Evolutionary conservation across 2,797 vertebrate species (phyloP).

Genomic region (Gymnodraco acuticeps): DNA sequence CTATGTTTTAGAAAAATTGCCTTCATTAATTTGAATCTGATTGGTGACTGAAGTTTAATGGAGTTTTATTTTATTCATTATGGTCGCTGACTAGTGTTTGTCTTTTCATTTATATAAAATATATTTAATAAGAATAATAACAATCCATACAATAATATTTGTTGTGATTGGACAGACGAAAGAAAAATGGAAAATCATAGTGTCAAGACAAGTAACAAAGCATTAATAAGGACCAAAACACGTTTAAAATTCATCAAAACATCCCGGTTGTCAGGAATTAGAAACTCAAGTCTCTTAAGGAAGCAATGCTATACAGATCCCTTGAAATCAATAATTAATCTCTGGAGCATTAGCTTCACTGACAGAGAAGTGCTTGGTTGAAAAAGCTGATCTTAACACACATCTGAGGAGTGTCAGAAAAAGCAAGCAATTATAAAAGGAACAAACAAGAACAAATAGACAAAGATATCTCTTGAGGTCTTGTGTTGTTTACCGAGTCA

Average conservation of each 20-base stretch:
- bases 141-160: too few relatives aligned
- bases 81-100: neutral
- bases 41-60: neutral
- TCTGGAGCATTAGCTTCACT: neutral
- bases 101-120: neutral
- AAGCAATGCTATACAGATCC: neutral
- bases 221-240: neutral
- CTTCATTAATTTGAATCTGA: neutral
- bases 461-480: constrained; percentile 61
- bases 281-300: constrained; percentile 13
- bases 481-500: constrained; percentile 74
- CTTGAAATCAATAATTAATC: constrained; percentile 43
- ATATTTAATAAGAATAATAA: too few relatives aligned
- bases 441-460: constrained; percentile 42
- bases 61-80: neutral
- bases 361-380: too few relatives aligned
- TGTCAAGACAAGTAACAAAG: neutral
- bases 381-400: constrained; percentile 14
- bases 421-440: constrained; percentile 15
- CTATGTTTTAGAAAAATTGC: neutral
- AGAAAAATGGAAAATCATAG: too few relatives aligned
- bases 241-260: neutral
- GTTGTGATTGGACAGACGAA: too few relatives aligned
- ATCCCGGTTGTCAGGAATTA: neutral
- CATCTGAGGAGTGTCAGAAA: constrained; percentile 19